These are phyloP conservation scores for Halocaridina rubra DNA, from an alignment of 2,888 invertebrate species.

Conservation along the genomic window DNA sequence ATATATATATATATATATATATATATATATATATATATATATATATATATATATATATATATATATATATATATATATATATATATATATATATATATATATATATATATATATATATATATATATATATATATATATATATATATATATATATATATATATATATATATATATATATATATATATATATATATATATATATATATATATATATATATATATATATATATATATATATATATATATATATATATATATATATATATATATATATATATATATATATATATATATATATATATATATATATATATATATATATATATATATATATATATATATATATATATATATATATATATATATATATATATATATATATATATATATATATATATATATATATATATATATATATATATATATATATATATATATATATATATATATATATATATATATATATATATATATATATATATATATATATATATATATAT, in stretches of 20 bases:
- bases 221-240: background rate
- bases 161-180: background rate
- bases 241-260: background rate
- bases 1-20: background rate
- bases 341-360: background rate
- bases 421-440: background rate
- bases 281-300: background rate
- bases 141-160: background rate
- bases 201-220: background rate
- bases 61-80: background rate
- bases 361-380: background rate
- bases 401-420: background rate
- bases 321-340: background rate
- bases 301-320: background rate
- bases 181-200: background rate
- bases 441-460: background rate
- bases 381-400: background rate
- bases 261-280: background rate
- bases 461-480: background rate
- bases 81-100: background rate
- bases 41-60: background rate
- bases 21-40: background rate
- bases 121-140: background rate
- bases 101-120: background rate
- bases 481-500: background rate